Evolutionary conservation across 1,140 invertebrate species (phyloP).

Genomic region (Planococcus citri): DNA sequence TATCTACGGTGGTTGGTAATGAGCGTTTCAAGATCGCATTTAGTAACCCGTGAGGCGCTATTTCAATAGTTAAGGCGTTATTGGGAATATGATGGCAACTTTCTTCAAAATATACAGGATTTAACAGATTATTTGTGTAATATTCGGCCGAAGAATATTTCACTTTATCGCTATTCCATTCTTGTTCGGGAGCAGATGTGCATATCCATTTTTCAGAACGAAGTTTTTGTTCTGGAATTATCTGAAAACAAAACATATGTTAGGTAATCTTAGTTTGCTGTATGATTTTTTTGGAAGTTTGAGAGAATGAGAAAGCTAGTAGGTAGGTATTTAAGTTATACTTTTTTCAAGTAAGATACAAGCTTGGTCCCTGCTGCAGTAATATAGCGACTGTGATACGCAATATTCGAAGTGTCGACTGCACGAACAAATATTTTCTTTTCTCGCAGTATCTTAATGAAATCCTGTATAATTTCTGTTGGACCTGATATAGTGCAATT

Average conservation of each 20-base stretch:
- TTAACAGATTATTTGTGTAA: slow-evolving; percentile 56
- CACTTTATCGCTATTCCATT: slow-evolving; percentile 35
- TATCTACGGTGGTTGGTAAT: slow-evolving; percentile 44
- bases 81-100: slow-evolving; percentile 57
- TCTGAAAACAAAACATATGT: too few relatives aligned
- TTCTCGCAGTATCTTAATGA: slow-evolving; percentile 52
- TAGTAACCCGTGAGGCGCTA: slow-evolving; percentile 46
- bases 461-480: slow-evolving; percentile 49
- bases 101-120: slow-evolving; percentile 69
- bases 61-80: slow-evolving; percentile 60
- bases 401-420: slow-evolving; percentile 67
- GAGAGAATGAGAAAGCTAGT: too few relatives aligned
- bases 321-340: too few relatives aligned
- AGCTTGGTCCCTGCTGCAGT: slow-evolving; percentile 53
- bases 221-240: slow-evolving; percentile 40
- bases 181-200: slow-evolving; percentile 46
- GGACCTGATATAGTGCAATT: slow-evolving; percentile 79
- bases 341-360: slow-evolving; percentile 48
- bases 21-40: slow-evolving; percentile 72
- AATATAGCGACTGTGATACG: slow-evolving; percentile 49
- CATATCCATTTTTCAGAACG: slow-evolving; percentile 46
- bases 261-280: too few relatives aligned
- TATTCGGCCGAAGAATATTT: slow-evolving; percentile 47
- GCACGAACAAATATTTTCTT: slow-evolving; percentile 69
- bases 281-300: too few relatives aligned